phyloP scores from a whole-genome alignment of 2,888 invertebrate species.

The Dryomyza anilis region DNA sequence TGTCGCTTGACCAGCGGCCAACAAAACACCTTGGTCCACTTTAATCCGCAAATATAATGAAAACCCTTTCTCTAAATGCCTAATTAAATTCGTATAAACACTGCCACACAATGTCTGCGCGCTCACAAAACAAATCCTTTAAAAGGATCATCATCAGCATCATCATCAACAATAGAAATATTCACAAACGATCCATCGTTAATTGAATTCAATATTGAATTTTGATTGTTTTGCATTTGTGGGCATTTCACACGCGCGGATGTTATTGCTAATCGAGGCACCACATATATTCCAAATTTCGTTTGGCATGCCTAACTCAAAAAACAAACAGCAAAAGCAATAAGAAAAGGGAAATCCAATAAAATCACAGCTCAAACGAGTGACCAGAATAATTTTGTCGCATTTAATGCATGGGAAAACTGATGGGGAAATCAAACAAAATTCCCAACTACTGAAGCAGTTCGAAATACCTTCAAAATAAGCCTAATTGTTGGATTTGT shows the following conservation, averaged over 20 bases:
- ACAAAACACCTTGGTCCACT: neutral
- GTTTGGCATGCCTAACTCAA: no score
- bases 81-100: conserved; percentile 15
- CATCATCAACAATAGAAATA: neutral
- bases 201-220: neutral
- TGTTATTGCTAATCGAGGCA: no score
- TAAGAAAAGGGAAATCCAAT: conserved; percentile 40
- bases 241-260: conserved; percentile 38
- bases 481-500: neutral
- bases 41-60: neutral
- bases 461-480: no score
- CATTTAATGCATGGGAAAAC: conserved; percentile 13
- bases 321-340: conserved; percentile 38
- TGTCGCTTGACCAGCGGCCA: neutral
- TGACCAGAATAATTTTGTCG: conserved; percentile 14
- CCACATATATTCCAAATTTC: no score
- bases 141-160: neutral
- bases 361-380: conserved; percentile 35
- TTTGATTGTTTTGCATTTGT: conserved; percentile 21
- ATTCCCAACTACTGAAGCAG: no score
- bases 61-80: neutral
- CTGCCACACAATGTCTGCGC: neutral
- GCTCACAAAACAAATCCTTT: conserved; percentile 1
- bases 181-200: neutral
- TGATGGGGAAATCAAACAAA: no score